phyloP scores from a whole-genome alignment of 2,888 invertebrate species.

The Chalcis sispes region DNA sequence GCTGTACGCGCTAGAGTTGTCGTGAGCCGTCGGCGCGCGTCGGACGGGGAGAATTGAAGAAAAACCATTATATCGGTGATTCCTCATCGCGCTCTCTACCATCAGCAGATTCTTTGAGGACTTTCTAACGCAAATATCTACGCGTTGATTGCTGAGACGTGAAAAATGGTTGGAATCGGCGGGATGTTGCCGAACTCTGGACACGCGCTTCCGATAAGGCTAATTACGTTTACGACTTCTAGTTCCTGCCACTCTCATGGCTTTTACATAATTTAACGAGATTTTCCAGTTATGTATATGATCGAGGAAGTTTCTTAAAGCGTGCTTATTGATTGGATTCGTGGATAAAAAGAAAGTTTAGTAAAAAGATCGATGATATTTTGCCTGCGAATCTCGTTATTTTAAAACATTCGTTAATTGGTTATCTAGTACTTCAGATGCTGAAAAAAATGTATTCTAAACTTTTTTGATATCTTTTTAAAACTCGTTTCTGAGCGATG shows the following conservation, averaged over 20 bases:
- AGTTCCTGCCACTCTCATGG: not conserved
- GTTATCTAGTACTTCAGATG: too few relatives aligned
- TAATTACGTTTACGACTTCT: constrained; percentile 26
- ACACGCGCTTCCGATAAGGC: constrained; percentile 33
- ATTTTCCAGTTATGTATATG: not conserved
- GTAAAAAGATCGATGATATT: not conserved
- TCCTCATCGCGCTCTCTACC: too few relatives aligned
- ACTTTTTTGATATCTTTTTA: too few relatives aligned
- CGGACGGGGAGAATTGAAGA: constrained; percentile 5
- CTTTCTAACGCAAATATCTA: too few relatives aligned
- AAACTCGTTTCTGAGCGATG: too few relatives aligned
- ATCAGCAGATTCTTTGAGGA: not conserved
- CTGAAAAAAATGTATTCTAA: too few relatives aligned
- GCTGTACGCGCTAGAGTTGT: constrained; percentile 27
- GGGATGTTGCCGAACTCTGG: constrained; percentile 30
- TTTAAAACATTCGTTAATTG: too few relatives aligned
- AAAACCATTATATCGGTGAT: constrained; percentile 28
- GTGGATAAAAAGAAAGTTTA: too few relatives aligned
- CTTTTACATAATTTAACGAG: constrained; percentile 14
- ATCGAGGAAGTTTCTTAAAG: constrained; percentile 4
- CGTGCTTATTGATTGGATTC: too few relatives aligned
- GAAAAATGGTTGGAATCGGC: not conserved
- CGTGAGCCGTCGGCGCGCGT: not conserved
- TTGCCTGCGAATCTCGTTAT: not conserved
- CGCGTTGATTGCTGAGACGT: constrained; percentile 15